These are phyloP conservation scores for Eulemur albifrons DNA, from an alignment of 2,797 vertebrate species.

Conservation along the genomic window DNA sequence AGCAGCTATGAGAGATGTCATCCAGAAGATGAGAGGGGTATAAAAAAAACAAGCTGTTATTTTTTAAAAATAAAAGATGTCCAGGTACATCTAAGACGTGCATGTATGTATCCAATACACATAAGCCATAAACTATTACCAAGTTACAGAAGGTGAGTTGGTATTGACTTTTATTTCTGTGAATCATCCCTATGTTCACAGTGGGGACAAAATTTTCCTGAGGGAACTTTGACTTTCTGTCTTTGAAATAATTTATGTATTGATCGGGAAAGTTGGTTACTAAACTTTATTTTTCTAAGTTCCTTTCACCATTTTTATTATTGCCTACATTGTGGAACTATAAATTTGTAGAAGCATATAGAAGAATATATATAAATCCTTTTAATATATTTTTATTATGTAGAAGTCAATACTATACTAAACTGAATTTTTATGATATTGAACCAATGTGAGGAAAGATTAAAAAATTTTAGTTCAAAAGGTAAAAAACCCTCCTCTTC, in stretches of 20 bases:
- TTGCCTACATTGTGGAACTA: neutral
- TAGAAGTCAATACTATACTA: neutral
- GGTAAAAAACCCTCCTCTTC: neutral
- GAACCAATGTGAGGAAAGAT: neutral
- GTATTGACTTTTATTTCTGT: neutral
- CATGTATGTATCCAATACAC: neutral
- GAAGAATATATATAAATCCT: neutral
- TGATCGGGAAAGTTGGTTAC: neutral
- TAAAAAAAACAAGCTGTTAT: neutral
- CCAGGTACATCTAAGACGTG: neutral
- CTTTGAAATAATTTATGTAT: conserved; percentile 37
- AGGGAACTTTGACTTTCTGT: neutral
- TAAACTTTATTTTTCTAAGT: neutral
- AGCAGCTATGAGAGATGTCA: neutral
- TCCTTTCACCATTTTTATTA: conserved; percentile 10
- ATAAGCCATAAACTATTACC: neutral
- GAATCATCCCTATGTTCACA: neutral
- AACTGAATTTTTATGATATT: neutral
- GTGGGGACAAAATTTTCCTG: neutral
- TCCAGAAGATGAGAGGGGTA: neutral
- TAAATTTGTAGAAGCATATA: neutral
- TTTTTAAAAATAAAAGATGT: neutral
- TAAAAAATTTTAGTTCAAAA: conserved; percentile 20
- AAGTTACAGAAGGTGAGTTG: neutral
- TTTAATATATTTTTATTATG: neutral